Evolutionary conservation across 1,140 invertebrate species (phyloP).

Genomic region (Solenopsis invicta): DNA sequence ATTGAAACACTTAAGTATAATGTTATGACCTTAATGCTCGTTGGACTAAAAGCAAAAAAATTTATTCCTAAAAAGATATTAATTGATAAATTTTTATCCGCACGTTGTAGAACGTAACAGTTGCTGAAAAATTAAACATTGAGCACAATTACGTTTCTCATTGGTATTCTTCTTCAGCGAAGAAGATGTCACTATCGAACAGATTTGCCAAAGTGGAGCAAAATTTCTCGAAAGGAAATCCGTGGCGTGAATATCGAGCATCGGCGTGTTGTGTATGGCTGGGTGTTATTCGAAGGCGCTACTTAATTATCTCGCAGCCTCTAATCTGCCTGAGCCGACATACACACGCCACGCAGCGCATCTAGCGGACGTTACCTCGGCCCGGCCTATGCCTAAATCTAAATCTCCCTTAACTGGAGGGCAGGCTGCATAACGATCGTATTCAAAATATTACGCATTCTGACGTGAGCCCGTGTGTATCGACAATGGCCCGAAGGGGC

Average conservation of each 20-base stretch:
- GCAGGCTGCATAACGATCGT: conserved; percentile 61
- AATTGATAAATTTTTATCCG: conserved; percentile 23
- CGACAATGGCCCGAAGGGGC: conserved; percentile 38
- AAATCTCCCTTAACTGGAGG: conserved; percentile 70
- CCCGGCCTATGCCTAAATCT: conserved; percentile 52
- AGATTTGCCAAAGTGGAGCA: conserved; percentile 24
- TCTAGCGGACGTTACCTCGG: conserved; percentile 69
- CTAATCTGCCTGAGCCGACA: conserved; percentile 86
- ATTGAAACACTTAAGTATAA: neutral
- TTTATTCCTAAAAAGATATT: neutral
- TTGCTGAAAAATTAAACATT: neutral
- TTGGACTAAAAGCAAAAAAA: neutral
- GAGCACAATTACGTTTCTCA: neutral
- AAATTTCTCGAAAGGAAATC: conserved; percentile 67
- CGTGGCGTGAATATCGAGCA: conserved; percentile 71
- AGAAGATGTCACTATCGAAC: conserved; percentile 50
- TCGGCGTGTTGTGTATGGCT: conserved; percentile 67
- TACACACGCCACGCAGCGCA: conserved; percentile 82
- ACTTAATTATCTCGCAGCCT: conserved; percentile 86
- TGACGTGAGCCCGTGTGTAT: conserved; percentile 24
- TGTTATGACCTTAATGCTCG: too few relatives aligned
- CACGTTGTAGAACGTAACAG: neutral
- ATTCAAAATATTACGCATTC: conserved; percentile 60
- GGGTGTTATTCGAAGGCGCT: conserved; percentile 86
- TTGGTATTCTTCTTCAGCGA: neutral